Evolutionary conservation across 2,113 vertebrate species (phyloP).

Genomic region (Thermophis baileyi): DNA sequence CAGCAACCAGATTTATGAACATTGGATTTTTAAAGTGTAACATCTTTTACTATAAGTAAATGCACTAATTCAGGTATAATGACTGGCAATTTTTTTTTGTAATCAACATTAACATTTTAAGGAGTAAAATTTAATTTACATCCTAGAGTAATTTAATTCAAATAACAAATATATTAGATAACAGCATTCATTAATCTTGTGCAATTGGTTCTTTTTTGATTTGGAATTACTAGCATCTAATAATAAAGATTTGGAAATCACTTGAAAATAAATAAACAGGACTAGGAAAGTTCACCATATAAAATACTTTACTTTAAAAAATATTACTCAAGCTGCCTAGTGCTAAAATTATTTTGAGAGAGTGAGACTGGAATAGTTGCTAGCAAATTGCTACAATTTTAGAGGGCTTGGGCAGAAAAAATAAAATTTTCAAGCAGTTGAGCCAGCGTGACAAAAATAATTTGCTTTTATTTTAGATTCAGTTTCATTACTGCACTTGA

Average conservation of each 20-base stretch:
- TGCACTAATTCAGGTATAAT: conserved; percentile 17
- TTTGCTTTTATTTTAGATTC: conserved; percentile 83
- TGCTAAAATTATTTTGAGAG: conserved; percentile 46
- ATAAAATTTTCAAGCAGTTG: conserved; percentile 75
- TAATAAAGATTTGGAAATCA: conserved; percentile 19
- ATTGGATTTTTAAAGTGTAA: conserved; percentile 55
- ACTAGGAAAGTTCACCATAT: conserved; percentile 35
- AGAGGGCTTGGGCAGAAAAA: conserved; percentile 53
- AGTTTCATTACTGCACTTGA: conserved; percentile 81
- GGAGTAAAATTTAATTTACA: neutral
- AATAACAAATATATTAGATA: conserved; percentile 18
- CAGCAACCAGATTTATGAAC: conserved; percentile 46
- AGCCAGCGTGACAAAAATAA: conserved; percentile 83
- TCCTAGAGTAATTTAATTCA: conserved; percentile 32
- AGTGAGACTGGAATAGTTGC: conserved; percentile 11
- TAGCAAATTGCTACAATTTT: conserved; percentile 44
- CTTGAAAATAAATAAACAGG: conserved; percentile 43
- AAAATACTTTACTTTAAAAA: conserved; percentile 40
- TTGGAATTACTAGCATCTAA: conserved; percentile 41
- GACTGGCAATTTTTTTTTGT: neutral
- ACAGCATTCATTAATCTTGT: neutral
- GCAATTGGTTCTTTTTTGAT: conserved; percentile 20
- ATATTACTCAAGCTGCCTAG: neutral
- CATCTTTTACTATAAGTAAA: conserved; percentile 45
- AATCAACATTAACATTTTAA: neutral